Percentiles rank a stretch among this genome's conserved stretches.
phyloP scores from a whole-genome alignment of 2,888 invertebrate species.

The Drosophila helvetica region DNA sequence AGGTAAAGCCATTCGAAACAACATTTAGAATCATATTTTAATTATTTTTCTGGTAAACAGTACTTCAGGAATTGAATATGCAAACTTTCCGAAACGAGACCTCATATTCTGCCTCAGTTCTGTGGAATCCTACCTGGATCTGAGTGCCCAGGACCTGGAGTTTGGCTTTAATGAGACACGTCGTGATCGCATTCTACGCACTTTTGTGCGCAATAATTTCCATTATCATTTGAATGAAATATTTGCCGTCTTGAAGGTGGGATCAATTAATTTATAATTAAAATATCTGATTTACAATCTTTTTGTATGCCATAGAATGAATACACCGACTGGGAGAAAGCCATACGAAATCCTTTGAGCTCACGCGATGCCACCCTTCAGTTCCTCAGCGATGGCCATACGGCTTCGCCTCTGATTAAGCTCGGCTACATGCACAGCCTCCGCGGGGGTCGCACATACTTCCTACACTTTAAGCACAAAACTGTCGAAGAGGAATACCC shows the following conservation, averaged over 20 bases:
- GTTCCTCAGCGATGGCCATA: slow-evolving; percentile 95
- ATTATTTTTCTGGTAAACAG: slow-evolving; percentile 48
- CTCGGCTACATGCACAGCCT: slow-evolving; percentile 92
- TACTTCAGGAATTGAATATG: slow-evolving; percentile 91
- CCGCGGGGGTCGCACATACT: slow-evolving; percentile 91
- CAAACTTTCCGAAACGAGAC: slow-evolving; percentile 92
- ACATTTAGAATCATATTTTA: background rate
- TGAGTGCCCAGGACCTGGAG: slow-evolving; percentile 93
- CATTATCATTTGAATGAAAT: slow-evolving; percentile 97
- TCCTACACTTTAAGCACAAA: slow-evolving; percentile 94
- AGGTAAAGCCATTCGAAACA: slow-evolving; percentile 81
- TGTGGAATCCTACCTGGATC: slow-evolving; percentile 92
- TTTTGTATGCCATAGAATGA: slow-evolving; percentile 87
- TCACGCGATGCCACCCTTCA: slow-evolving; percentile 93
- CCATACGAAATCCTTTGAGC: slow-evolving; percentile 93
- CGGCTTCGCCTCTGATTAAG: slow-evolving; percentile 92
- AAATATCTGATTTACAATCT: slow-evolving; percentile 1
- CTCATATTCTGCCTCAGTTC: slow-evolving; percentile 93
- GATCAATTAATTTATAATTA: slow-evolving; percentile 5
- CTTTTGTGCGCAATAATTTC: slow-evolving; percentile 96
- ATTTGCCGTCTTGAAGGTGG: slow-evolving; percentile 91
- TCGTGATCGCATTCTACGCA: slow-evolving; percentile 93
- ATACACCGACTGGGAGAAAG: slow-evolving; percentile 98
- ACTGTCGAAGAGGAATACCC: slow-evolving; percentile 92
- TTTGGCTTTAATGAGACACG: slow-evolving; percentile 96